These are phyloP conservation scores for Xanthia togata DNA, from an alignment of 2,888 invertebrate genomes.

Conservation along the genomic window DNA sequence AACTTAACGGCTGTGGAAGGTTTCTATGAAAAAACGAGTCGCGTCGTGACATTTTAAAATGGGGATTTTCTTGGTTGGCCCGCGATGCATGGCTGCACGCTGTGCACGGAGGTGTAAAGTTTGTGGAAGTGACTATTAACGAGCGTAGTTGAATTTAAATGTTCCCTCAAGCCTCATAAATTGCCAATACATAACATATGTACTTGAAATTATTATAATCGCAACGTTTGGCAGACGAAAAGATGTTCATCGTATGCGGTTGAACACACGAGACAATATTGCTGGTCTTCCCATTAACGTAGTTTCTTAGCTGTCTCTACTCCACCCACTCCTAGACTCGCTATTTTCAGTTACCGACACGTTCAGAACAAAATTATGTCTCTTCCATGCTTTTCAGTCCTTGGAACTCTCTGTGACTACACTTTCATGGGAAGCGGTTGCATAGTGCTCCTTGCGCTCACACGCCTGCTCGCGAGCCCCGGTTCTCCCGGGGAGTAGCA, in stretches of 20 bases:
- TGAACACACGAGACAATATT: background rate
- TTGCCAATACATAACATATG: background rate
- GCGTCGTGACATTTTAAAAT: background rate
- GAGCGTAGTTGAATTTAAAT: background rate
- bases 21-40: slow-evolving; percentile 2
- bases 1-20: background rate
- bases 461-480: background rate
- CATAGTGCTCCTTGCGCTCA: slow-evolving; percentile 6
- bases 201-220: background rate
- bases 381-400: background rate
- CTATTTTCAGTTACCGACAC: background rate
- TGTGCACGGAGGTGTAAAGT: background rate
- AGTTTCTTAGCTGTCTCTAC: background rate
- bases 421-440: slow-evolving; percentile 37
- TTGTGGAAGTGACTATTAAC: background rate
- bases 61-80: background rate
- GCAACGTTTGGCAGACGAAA: background rate
- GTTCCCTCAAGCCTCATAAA: background rate
- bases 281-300: background rate
- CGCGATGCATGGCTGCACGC: too few species aligned
- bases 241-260: background rate
- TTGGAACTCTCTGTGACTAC: background rate
- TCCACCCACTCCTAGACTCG: background rate
- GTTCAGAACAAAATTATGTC: background rate
- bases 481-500: background rate